Evolutionary conservation across 2,888 invertebrate genomes (phyloP), one percentile per base, ranked within the genome.

Genomic region (Drosophila colorata): DNA sequence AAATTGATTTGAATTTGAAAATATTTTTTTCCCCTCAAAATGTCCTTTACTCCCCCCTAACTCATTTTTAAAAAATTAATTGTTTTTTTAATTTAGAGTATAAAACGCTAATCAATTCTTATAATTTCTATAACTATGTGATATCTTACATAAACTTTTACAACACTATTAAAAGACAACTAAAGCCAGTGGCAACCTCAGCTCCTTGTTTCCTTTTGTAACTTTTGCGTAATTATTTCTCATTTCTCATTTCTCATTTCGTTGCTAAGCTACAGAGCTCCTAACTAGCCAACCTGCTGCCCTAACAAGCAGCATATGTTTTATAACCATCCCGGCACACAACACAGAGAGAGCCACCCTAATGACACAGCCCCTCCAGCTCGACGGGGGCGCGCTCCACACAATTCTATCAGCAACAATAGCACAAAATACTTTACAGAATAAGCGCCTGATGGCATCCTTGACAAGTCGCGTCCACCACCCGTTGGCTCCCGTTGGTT

Each of bases 361-460:
- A 63, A 64, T 48, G 70, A 46, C 23, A 43, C 11, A 8, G 4
- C 44, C 25, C n/a, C 6, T n/a, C 11, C 33, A 58, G 43, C 74
- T 47, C 63, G 2, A 20, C 43, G 59, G 79, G 84, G 41, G 52
- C 37, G 48, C 18, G 40, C 52, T 51, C 57, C 38, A 20, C 61
- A 65, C 67, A 81, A 74, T 74, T 78, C 75, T 82, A 74, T 49
- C 65, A 64, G 44, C 41, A 57, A 44, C 60, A 66, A 51, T 57
- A 70, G 67, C 56, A 66, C 46, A 72, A 72, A 79, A 68, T 68
- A 76, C 87, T 86, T 80, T 58, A 38, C 64, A 68, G 56, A 43
- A 59, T 46, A 53, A 63, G 67, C 56, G 38, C 69, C 65, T 59
- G 49, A 65, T 68, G 80, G 74, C 77, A 77, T 80, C 66, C 82